These are phyloP conservation scores for Petaurus breviceps DNA, from an alignment of 2,113 vertebrate genomes.

Conservation along the genomic window DNA sequence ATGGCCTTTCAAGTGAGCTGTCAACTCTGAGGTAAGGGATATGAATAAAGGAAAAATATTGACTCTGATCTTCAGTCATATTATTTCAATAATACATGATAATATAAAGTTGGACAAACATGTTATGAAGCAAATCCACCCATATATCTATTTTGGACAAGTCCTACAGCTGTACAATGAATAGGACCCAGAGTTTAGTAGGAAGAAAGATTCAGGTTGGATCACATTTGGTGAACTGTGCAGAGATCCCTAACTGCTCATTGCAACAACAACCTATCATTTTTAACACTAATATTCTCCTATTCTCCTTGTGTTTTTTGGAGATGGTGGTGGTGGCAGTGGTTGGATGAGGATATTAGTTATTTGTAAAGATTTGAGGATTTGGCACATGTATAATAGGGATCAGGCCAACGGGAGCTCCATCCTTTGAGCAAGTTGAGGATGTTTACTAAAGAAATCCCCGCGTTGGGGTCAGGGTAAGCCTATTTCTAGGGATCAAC, in stretches of 20 bases:
- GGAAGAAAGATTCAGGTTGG: background rate
- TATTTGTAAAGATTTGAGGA: background rate
- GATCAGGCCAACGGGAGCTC: background rate
- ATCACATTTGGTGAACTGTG: background rate
- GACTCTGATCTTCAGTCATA: background rate
- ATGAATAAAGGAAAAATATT: background rate
- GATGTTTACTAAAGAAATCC: background rate
- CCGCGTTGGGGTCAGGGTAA: background rate
- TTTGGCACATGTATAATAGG: background rate
- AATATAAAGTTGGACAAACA: background rate
- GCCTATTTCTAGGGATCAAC: background rate
- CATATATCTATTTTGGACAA: background rate
- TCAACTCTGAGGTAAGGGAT: background rate
- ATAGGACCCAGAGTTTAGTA: background rate
- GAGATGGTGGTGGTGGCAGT: too few species aligned
- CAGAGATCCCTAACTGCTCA: too few species aligned
- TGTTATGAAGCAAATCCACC: background rate
- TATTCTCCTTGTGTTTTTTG: background rate
- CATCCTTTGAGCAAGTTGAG: background rate
- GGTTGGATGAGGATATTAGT: background rate
- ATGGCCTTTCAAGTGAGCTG: background rate
- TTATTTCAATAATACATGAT: background rate
- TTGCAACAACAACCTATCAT: background rate
- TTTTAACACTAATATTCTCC: background rate
- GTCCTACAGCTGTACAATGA: background rate